Evolutionary conservation across 2,113 vertebrate genomes (phyloP).

Genomic region (Engystomops pustulosus): DNA sequence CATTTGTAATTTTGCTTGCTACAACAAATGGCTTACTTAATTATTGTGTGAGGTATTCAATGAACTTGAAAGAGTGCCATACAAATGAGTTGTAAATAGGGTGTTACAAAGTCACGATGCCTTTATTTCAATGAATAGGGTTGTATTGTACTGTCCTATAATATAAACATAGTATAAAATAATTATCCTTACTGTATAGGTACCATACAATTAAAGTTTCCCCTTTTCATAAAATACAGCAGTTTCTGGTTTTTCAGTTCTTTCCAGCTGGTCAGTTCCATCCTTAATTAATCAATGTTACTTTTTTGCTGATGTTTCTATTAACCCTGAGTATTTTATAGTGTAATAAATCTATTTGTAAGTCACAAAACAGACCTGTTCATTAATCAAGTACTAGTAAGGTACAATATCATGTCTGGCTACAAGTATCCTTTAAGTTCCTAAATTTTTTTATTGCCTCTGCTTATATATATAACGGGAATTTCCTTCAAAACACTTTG

Average conservation of each 20-base stretch:
- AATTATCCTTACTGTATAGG: not conserved
- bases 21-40: conserved; percentile 17
- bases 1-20: not conserved
- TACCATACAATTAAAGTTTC: not conserved
- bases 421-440: not conserved
- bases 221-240: not conserved
- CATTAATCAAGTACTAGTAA: conserved; percentile 17
- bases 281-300: conserved; percentile 34
- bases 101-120: not conserved
- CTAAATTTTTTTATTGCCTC: not conserved
- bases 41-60: conserved; percentile 22
- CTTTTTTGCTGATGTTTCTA: conserved; percentile 33
- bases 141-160: not conserved
- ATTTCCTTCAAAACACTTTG: no score
- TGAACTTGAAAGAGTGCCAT: not conserved
- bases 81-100: not conserved
- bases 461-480: no score
- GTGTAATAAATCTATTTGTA: conserved; percentile 40
- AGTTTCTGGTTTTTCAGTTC: not conserved
- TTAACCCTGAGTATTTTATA: conserved; percentile 3
- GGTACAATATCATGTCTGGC: not conserved
- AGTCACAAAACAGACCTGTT: conserved; percentile 3
- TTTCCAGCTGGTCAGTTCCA: conserved; percentile 18
- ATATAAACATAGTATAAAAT: no score
- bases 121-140: no score